Base-by-base conservation (phyloP, 2,888 invertebrate genomes). In the Drosophila gaucha region DNA sequence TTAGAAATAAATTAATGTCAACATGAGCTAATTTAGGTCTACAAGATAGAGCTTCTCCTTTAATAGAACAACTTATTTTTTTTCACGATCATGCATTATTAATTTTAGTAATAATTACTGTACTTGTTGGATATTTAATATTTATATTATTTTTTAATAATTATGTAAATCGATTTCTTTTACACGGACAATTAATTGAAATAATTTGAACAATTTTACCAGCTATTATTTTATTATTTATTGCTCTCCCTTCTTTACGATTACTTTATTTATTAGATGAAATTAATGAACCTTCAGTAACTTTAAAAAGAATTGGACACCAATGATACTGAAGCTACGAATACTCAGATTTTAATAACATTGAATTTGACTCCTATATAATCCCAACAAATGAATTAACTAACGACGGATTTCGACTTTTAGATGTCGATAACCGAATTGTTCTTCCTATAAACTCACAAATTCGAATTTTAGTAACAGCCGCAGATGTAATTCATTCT, bases 51-150 rank as follows among this genome's bases (percentile, higher is more conserved):
- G 91, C 92, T 41, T 94, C 94, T 0, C 94, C 94, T 35, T 89
- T 94, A 91, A 95, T 95, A 93, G 94, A 94, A 94, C 93, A 94
- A 93, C 92, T 94, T 91, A 93, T 92, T 86, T 94, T 94, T 88
- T 94, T 94, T 80, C 94, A 94, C 89, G 94, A 94, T 90, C 93
- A 94, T 80, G 92, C 93, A 2, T 83, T 94, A 92, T 89, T 94
- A 91, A 93, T 94, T 92, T 89, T 94, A 90, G 90, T 93, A 76
- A 93, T 94, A 92, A 94, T 94, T 92, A 93, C 93, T 70, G 90
- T 93, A 78, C 89, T 94, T 92, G 93, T 94, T 20, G 85, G 93
- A 0, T 94, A 94, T 88, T 89, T 90, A 94, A 94, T 92, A 93
- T 92, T 90, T 93, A 91, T 90, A 92, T 92, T 89, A 93, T 91